Conservation (phyloP, 1,140 invertebrate species). For the Solenopsis fugax region DNA sequence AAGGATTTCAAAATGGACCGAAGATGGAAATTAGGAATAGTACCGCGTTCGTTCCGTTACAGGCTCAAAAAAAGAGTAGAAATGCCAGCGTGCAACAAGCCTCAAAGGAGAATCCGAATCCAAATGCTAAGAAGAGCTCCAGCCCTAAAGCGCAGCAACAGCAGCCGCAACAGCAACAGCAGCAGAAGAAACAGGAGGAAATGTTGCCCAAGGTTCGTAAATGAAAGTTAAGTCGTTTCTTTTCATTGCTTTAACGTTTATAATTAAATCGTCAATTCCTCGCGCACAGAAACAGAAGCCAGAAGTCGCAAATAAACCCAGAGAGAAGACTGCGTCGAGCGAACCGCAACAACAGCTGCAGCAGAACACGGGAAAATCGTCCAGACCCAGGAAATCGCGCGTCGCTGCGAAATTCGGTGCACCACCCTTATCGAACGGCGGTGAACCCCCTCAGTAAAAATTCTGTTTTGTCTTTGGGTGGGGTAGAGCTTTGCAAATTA, state of each 20-base stretch:
- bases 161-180: conserved; percentile 60
- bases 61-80: conserved; percentile 85
- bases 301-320: conserved; percentile 26
- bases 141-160: conserved; percentile 41
- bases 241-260: neutral
- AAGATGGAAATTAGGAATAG: conserved; percentile 79
- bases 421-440: conserved; percentile 55
- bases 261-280: neutral
- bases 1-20: conserved; percentile 44
- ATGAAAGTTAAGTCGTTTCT: neutral
- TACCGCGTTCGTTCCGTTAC: conserved; percentile 84
- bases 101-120: conserved; percentile 24
- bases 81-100: conserved; percentile 67
- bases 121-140: conserved; percentile 70
- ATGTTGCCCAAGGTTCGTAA: conserved; percentile 59
- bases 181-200: conserved; percentile 73
- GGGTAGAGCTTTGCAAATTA: conserved; percentile 31
- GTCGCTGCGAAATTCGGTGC: conserved; percentile 87
- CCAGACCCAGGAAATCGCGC: conserved; percentile 85
- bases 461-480: conserved; percentile 12
- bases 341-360: conserved; percentile 71
- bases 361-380: conserved; percentile 75
- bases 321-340: conserved; percentile 16
- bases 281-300: neutral
- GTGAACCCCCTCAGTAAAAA: conserved; percentile 68